Percentiles rank a stretch among this genome's conserved stretches.
phyloP scores from a whole-genome alignment of 2,113 vertebrate genomes.

The Gnathonemus longibarbis region DNA sequence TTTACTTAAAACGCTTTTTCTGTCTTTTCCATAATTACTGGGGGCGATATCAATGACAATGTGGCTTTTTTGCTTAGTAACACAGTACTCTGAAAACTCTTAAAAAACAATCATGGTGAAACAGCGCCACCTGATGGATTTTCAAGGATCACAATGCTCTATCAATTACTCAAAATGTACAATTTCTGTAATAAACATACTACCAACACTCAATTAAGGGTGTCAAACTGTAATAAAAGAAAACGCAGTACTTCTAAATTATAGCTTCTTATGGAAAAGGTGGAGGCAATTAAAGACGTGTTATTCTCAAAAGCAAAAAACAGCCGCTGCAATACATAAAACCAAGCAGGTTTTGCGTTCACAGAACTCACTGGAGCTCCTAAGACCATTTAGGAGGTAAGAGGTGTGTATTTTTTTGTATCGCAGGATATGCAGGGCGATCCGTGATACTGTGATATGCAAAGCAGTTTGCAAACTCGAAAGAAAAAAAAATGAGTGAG shows the following conservation, averaged over 20 bases:
- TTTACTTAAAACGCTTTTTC: not conserved
- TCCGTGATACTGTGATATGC: not conserved
- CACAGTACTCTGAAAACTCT: not conserved
- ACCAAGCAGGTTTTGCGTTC: not conserved
- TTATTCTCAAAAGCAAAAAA: not conserved
- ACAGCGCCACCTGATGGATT: constrained; percentile 18
- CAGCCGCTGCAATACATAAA: not conserved
- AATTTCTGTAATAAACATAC: not conserved
- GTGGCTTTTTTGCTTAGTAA: not conserved
- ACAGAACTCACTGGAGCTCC: not conserved
- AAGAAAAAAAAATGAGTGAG: not conserved
- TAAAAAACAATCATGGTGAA: not conserved
- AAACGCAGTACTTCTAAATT: not conserved
- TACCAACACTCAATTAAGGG: not conserved
- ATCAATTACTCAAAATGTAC: not conserved
- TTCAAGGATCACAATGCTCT: not conserved
- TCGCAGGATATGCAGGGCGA: not conserved
- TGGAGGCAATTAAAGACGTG: not conserved
- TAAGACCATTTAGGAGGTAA: not conserved
- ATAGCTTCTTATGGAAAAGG: not conserved
- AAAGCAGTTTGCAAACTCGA: not conserved
- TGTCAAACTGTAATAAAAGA: not conserved
- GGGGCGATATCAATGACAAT: not conserved
- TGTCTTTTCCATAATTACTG: not conserved
- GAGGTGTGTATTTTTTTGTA: not conserved